Evolutionary conservation across 2,113 vertebrate species (phyloP).

Genomic region (Callaeas wilsoni): DNA sequence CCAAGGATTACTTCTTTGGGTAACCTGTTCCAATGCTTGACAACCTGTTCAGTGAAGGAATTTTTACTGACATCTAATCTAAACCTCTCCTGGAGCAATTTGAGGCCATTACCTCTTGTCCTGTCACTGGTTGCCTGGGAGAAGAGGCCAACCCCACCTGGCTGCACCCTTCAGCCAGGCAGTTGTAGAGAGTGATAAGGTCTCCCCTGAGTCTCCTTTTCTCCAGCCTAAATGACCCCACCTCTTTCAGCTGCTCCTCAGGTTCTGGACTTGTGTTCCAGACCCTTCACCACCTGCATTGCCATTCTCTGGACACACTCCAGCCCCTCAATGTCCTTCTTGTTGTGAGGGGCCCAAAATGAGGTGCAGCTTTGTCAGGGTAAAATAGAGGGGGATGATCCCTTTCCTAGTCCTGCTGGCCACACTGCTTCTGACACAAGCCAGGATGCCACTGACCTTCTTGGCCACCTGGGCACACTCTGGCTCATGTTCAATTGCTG

Average conservation of each 20-base stretch:
- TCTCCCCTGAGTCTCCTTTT: background rate
- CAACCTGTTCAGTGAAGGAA: fast-evolving
- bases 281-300: fast-evolving
- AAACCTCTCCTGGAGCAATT: background rate
- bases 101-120: background rate
- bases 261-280: background rate
- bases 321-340: background rate
- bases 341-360: background rate
- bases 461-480: background rate
- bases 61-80: background rate
- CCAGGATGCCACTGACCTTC: background rate
- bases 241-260: background rate
- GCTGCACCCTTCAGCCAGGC: background rate
- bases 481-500: background rate
- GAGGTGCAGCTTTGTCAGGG: background rate
- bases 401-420: background rate
- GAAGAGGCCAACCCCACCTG: fast-evolving
- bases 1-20: background rate
- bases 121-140: background rate
- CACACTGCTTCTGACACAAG: background rate
- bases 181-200: background rate
- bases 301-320: fast-evolving
- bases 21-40: background rate
- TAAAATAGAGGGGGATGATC: fast-evolving
- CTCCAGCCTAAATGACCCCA: background rate